These are phyloP conservation scores for Etheostoma spectabile DNA, from an alignment of 2,113 vertebrate species.

Conservation along the genomic window DNA sequence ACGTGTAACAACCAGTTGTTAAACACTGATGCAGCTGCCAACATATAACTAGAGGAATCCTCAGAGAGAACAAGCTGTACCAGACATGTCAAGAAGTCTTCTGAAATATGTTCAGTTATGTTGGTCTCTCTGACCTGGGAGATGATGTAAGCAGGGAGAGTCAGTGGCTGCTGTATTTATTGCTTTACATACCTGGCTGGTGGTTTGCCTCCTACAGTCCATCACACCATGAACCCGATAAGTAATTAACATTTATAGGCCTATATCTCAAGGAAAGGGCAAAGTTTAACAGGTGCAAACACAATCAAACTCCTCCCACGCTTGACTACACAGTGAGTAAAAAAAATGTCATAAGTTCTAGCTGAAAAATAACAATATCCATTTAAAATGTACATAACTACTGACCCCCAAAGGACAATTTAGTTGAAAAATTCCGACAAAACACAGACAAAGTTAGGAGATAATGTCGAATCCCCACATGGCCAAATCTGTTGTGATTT, in stretches of 20 bases:
- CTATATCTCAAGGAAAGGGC: neutral
- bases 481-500: too few relatives aligned
- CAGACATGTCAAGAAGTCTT: conserved; percentile 4
- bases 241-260: neutral
- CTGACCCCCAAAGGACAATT: neutral
- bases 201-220: conserved; percentile 1
- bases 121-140: neutral
- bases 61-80: neutral
- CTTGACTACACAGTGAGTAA: neutral
- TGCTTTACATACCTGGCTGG: neutral
- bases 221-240: neutral
- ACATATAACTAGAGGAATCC: neutral
- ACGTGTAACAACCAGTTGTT: conserved; percentile 12
- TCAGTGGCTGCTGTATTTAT: neutral
- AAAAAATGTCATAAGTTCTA: neutral
- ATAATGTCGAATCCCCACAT: too few relatives aligned
- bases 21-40: conserved; percentile 14
- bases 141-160: neutral
- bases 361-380: neutral
- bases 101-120: neutral
- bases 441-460: too few relatives aligned
- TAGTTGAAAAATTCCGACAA: too few relatives aligned
- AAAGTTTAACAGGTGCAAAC: neutral
- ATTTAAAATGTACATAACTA: neutral
- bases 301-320: neutral